Base-by-base conservation (phyloP, 1,140 invertebrate genomes). In the Agrilus planipennis region DNA sequence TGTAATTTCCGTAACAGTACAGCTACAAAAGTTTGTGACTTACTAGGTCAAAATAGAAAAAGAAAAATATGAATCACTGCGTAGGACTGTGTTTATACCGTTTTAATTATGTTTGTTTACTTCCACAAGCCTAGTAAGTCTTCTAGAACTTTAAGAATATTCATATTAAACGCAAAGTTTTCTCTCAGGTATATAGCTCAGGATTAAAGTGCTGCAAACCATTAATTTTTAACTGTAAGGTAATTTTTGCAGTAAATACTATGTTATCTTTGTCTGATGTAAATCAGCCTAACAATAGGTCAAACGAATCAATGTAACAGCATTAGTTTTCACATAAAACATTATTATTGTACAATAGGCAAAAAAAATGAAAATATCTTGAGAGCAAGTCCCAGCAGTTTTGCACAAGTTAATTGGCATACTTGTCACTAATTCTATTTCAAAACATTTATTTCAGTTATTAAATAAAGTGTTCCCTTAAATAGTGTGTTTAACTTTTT, bases 381-480 rank as follows among this genome's bases (percentile, higher is more conserved):
- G 20, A 38, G 41, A 42, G 41, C 11, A 18, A 18, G 9, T 36
- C 3, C 9, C 4, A 3, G 30, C 42, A 37, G 29, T 38, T 31
- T 44, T 42, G 29, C 22, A 21, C 34, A 21, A 34, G 30, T 19
- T 34, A 21, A 46, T 47, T 55, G 51, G 51, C 51, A 55, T 52
- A 53, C 49, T 55, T 51, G 39, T 39, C 42, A 46, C 16, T 46
- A 46, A 45, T 49, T 50, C 39, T 39, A 31, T 42, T 41, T 34
- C 38, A 19, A 39, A 37, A 49, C 41, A 47, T 49, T 51, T 54
- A 51, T 50, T 61, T 55, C 52, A 53, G 49, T 57, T 59, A 53
- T 61, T 60, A 60, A 62, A 62, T n/a, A 62, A 61, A 62, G 60
- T 62, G 60, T 62, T 62, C 60, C 60, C 60, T 62, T 56, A 52